Evolutionary conservation across 2,113 vertebrate species (phyloP).

Genomic region (Odocoileus hemionus): DNA sequence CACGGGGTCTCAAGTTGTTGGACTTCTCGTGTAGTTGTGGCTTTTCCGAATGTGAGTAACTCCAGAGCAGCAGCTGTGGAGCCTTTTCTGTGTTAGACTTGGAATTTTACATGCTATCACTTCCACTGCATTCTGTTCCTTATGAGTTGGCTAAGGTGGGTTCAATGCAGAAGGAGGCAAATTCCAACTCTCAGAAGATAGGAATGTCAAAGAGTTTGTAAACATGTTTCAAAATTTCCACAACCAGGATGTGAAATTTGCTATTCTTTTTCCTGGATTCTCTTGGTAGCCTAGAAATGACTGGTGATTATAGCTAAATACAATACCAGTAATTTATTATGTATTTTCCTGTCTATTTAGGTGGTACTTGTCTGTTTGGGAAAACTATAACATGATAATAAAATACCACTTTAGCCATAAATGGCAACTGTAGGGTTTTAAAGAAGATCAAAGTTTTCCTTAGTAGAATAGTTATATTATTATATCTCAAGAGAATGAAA

Average conservation of each 20-base stretch:
- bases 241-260: neutral
- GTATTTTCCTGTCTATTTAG: neutral
- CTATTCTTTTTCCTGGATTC: neutral
- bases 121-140: neutral
- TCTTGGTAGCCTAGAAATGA: neutral
- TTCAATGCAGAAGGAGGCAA: neutral
- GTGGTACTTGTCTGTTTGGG: neutral
- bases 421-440: neutral
- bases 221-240: neutral
- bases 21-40: neutral
- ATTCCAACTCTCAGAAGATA: neutral
- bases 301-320: constrained; percentile 1
- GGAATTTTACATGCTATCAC: neutral
- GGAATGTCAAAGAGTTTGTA: neutral
- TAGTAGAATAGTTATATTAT: neutral
- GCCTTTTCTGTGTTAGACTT: neutral
- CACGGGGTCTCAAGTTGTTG: neutral
- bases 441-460: neutral
- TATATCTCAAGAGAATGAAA: neutral
- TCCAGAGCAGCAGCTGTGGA: neutral
- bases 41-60: neutral
- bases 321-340: neutral
- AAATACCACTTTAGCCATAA: neutral
- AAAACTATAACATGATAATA: neutral
- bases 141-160: neutral